Evolutionary conservation across 53 echinoderm and acorn worm species (phyloP), one percentile per base, ranked within the genome.

Genomic region (Stichopus horrens): DNA sequence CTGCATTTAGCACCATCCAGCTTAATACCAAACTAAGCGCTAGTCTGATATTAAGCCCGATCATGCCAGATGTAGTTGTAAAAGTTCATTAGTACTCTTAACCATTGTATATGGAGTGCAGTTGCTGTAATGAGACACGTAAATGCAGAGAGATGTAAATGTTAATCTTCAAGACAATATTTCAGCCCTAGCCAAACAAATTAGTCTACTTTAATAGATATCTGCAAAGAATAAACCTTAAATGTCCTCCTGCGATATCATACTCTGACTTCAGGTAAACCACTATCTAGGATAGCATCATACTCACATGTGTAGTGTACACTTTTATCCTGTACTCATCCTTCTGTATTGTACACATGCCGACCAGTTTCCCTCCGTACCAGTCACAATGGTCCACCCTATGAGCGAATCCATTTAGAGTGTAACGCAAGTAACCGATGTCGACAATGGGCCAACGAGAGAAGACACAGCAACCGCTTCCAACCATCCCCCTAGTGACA

Each of bases 271-370:
- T 67, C 13, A n/a, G n/a, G 13, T 1, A 11, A 7, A 8, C 11
- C 54, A 77, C 37, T 37, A 37, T 37, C 37, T 37, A 37, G 37
- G 37, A 37, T 37, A 37, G 37, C 65, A 65, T 8, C 10, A 37
- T 58, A 94, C 99, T 99, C 88, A 99, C 99, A 92, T 99, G 99
- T 9, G 96, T 94, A 74, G 92, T 94, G 89, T 99, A 99, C 5
- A 99, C 92, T 60, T 94, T 96, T 52, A 94, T 89, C 6, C 21
- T 94, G 18, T 96, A 71, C 54, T 92, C 96, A 8, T 94, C 90
- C 54, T 88, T 88, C 76, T 94, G 88, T 55, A 99, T 86, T 55
- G 76, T 91, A 88, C 92, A 92, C 84, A 99, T 55, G 23, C 92
- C 96, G n/a, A 94, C 93, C 75, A 93, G 91, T 75, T 99, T 99